A percentile compares a stretch with the other conserved stretches of the same genome.
Conservation (phyloP, 92 coral and sea anemone genomes). For the Montipora capitata region DNA sequence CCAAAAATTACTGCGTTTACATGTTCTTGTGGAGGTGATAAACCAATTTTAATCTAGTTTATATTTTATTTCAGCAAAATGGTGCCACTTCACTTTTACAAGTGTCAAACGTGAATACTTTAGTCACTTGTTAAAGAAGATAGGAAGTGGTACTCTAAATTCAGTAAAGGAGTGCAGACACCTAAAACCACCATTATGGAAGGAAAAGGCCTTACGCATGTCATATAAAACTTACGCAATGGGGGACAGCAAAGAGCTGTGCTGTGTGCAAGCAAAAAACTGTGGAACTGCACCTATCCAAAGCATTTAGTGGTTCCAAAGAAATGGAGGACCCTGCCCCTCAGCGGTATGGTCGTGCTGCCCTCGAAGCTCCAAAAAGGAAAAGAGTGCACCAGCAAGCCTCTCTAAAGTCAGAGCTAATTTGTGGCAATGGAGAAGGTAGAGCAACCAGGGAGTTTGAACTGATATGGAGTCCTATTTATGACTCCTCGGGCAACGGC, state of each 20-base stretch:
- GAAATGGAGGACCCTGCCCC: conserved; percentile 21
- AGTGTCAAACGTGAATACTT: conserved; percentile 45
- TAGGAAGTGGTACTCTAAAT: conserved; percentile 57
- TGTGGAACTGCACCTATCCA: conserved; percentile 5
- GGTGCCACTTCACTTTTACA: conserved; percentile 57
- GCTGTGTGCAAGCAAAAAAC: background rate
- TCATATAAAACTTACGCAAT: conserved; percentile 32
- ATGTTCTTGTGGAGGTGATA: conserved; percentile 17
- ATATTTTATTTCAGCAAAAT: conserved; percentile 47
- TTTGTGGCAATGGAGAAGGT: conserved; percentile 37
- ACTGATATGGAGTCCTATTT: conserved; percentile 71
- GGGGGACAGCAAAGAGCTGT: conserved; percentile 20
- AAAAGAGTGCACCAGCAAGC: conserved; percentile 15
- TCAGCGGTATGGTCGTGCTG: conserved; percentile 64
- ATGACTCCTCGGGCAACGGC: conserved; percentile 53
- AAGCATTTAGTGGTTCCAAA: conserved; percentile 51
- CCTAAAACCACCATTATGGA: conserved; percentile 50
- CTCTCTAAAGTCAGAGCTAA: conserved; percentile 47
- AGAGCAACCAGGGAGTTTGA: conserved; percentile 75
- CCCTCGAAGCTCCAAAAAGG: conserved; percentile 68
- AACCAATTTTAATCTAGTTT: background rate
- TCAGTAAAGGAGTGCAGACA: no score
- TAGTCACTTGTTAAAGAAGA: conserved; percentile 42
- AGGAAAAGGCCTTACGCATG: conserved; percentile 49
- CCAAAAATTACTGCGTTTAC: conserved; percentile 4